These are phyloP conservation scores for Sylvia atricapilla DNA, from an alignment of 2,113 vertebrate species.

Conservation along the genomic window DNA sequence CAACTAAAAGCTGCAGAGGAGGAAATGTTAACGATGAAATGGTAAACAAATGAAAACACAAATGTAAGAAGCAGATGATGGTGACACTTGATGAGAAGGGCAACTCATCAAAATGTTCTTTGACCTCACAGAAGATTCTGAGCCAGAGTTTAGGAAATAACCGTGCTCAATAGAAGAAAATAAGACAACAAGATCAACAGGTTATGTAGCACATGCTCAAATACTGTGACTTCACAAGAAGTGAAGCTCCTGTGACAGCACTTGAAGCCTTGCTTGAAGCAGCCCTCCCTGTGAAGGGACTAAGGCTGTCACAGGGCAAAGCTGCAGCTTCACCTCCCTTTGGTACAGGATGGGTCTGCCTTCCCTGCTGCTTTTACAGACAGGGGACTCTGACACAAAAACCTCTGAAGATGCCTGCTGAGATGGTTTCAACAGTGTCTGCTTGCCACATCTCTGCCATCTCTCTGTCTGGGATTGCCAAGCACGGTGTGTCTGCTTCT, in stretches of 20 bases:
- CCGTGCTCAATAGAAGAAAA: neutral
- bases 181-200: neutral
- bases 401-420: neutral
- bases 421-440: neutral
- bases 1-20: neutral
- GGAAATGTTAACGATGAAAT: neutral
- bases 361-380: neutral
- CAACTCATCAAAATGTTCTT: neutral
- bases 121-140: neutral
- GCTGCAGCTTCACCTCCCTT: neutral
- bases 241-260: neutral
- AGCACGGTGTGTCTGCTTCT: neutral
- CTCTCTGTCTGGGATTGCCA: neutral
- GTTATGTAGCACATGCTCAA: neutral
- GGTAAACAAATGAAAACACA: neutral
- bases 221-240: neutral
- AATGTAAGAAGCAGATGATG: neutral
- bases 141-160: neutral
- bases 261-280: neutral
- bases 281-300: neutral
- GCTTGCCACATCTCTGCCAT: neutral
- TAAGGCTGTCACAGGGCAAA: neutral
- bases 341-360: neutral
- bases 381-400: neutral
- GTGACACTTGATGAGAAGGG: neutral